Conservation (phyloP, 2,797 vertebrate genomes). For the Bradypodion pumilum region DNA sequence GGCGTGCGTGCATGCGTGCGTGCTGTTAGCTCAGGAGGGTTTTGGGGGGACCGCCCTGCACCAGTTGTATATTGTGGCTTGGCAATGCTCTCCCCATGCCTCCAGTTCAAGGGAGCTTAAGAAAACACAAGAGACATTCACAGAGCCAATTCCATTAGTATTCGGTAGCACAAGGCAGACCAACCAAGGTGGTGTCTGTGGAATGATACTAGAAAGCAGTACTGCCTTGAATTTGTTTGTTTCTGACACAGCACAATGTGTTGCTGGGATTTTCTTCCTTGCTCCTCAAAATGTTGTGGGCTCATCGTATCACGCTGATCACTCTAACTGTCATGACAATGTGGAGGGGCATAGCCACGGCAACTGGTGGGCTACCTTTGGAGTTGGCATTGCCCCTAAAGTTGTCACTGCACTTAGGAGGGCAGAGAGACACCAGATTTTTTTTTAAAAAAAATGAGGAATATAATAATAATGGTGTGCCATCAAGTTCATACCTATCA, state of each 20-base stretch:
- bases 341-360: no score
- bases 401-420: no score
- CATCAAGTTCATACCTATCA: no score
- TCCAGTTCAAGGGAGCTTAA: not conserved
- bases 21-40: no score
- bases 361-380: no score
- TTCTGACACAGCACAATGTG: not conserved
- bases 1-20: no score
- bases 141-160: not conserved
- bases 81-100: not conserved
- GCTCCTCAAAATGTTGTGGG: not conserved
- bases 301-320: accelerated
- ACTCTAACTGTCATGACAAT: no score
- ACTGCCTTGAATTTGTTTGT: not conserved
- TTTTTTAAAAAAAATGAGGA: no score
- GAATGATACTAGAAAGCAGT: not conserved
- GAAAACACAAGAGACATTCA: not conserved
- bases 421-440: no score
- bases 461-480: no score
- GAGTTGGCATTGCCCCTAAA: no score
- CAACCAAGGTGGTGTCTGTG: not conserved
- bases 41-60: no score
- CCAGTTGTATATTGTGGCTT: not conserved
- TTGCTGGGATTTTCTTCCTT: not conserved
- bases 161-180: not conserved